phyloP scores from a whole-genome alignment of 2,113 vertebrate species.

The Excalfactoria chinensis region DNA sequence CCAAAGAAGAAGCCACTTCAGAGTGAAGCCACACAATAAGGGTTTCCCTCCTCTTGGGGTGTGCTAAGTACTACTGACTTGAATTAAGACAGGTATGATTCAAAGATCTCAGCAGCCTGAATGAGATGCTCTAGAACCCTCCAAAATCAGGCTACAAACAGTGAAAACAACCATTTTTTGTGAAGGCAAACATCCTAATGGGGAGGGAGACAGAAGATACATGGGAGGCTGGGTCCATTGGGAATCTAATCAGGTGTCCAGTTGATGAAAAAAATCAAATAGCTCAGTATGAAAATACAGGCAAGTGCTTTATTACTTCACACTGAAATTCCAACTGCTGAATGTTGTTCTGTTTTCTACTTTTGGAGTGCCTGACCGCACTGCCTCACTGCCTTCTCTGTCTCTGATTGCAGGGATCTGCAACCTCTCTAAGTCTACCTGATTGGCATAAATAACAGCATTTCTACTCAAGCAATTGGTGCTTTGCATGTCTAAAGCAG shows the following conservation, averaged over 20 bases:
- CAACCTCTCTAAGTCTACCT: not conserved
- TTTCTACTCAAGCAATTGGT: constrained; percentile 22
- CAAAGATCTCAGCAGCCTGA: not conserved
- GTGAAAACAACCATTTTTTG: not conserved
- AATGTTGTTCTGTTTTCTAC: not conserved
- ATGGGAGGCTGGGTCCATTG: not conserved
- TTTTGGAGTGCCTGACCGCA: not conserved
- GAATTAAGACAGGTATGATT: not conserved
- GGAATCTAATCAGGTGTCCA: not conserved
- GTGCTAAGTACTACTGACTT: not conserved
- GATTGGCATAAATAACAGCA: constrained; percentile 18
- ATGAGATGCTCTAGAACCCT: not conserved
- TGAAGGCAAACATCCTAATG: not conserved
- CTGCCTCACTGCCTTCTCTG: not conserved
- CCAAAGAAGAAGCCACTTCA: not conserved
- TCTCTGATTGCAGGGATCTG: not conserved
- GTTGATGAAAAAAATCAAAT: not conserved
- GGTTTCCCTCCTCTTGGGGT: not conserved
- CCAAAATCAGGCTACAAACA: not conserved
- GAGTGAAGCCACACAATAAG: not conserved
- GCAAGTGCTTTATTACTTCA: not conserved
- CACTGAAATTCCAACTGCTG: not conserved
- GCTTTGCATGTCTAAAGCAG: constrained; percentile 19
- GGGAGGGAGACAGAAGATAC: not conserved
- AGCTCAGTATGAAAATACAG: constrained; percentile 1